Percentiles rank a stretch among this genome's conserved stretches.
Conservation (phyloP, 2,888 invertebrate species). For the Synergus japonicus region DNA sequence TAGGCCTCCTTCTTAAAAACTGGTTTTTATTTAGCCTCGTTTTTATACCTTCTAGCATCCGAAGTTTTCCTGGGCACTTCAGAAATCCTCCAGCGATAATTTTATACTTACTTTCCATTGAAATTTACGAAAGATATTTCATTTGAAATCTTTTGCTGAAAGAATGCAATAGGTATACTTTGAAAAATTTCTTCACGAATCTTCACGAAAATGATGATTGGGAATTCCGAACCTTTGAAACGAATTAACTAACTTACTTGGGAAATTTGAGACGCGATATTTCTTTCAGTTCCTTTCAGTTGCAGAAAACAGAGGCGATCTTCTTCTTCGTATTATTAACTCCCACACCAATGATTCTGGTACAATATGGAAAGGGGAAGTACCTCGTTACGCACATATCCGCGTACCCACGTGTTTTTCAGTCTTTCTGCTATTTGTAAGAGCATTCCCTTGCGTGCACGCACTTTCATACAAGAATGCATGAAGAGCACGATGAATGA, state of each 20-base stretch:
- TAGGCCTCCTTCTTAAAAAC: conserved; percentile 33
- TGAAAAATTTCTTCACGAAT: too few species aligned
- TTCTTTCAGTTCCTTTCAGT: too few species aligned
- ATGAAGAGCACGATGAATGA: neutral
- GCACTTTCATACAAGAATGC: conserved; percentile 13
- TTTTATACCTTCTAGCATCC: conserved; percentile 33
- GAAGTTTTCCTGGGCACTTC: neutral
- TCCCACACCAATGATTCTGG: conserved; percentile 31
- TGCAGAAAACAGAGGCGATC: too few species aligned
- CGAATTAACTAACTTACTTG: too few species aligned
- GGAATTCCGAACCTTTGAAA: too few species aligned
- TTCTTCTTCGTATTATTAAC: conserved; percentile 3
- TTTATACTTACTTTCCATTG: neutral
- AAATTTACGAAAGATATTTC: conserved; percentile 7
- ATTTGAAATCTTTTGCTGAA: too few species aligned
- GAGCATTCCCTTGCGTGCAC: conserved; percentile 29
- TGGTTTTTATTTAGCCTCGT: conserved; percentile 18
- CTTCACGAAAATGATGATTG: too few species aligned
- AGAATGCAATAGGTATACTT: too few species aligned
- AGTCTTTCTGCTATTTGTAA: neutral
- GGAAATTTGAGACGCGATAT: too few species aligned
- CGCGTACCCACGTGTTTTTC: conserved; percentile 25
- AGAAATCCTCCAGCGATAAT: neutral
- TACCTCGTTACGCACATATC: conserved; percentile 25
- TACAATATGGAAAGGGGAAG: conserved; percentile 26